Percentiles rank a stretch among this genome's conserved stretches.
Evolutionary conservation across 2,888 invertebrate species (phyloP).

Genomic region (Ophion obscuratus): DNA sequence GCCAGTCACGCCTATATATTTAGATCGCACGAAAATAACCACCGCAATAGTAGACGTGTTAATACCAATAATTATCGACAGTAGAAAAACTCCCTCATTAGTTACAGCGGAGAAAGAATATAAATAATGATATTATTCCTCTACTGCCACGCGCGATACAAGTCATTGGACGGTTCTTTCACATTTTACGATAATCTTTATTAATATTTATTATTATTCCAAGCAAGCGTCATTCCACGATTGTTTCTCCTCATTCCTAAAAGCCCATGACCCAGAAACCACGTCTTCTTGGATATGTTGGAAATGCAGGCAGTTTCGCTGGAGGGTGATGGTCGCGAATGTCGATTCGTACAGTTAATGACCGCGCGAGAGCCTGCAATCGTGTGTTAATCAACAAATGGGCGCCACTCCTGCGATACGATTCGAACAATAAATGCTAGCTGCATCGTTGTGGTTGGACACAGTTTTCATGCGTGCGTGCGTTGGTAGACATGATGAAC

Average conservation of each 20-base stretch:
- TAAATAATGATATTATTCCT: slow-evolving; percentile 49
- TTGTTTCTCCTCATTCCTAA: slow-evolving; percentile 13
- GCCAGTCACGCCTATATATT: slow-evolving; percentile 51
- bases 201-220: slow-evolving; percentile 35
- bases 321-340: slow-evolving; percentile 18
- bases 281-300: slow-evolving; percentile 40
- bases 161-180: slow-evolving; percentile 25
- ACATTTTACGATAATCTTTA: slow-evolving; percentile 35
- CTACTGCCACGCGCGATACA: slow-evolving; percentile 9
- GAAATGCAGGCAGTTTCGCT: slow-evolving; percentile 43
- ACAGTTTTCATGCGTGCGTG: neutral
- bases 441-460: neutral
- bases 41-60: slow-evolving; percentile 58
- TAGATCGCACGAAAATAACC: slow-evolving; percentile 52
- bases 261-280: slow-evolving; percentile 61
- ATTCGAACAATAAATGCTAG: neutral
- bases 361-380: slow-evolving; percentile 53
- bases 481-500: neutral
- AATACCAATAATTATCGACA: slow-evolving; percentile 64
- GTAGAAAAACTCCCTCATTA: slow-evolving; percentile 55
- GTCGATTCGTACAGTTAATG: slow-evolving; percentile 48
- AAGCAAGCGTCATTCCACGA: slow-evolving; percentile 18
- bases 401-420: slow-evolving; percentile 3
- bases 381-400: slow-evolving; percentile 11
- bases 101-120: slow-evolving; percentile 53